These are phyloP conservation scores for Lepas anatifera DNA, from an alignment of 2,888 invertebrate species.

Conservation along the genomic window DNA sequence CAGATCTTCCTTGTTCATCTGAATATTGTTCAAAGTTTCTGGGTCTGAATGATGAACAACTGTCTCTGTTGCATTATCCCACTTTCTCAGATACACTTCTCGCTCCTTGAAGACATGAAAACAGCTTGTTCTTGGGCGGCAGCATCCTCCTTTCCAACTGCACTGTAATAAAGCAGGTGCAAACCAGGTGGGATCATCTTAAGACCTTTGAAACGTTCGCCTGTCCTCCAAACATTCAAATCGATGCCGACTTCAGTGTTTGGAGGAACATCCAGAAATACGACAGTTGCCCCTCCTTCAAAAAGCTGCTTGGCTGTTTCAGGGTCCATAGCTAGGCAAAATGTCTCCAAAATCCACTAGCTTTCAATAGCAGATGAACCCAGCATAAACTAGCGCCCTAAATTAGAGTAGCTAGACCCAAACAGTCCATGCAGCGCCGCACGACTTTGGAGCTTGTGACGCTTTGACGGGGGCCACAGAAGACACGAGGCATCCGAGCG, in stretches of 20 bases:
- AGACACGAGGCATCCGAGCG: too few species aligned
- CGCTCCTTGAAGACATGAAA: constrained; percentile 67
- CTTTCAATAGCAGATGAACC: too few species aligned
- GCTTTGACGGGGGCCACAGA: too few species aligned
- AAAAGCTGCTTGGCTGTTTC: constrained; percentile 61
- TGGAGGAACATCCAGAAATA: constrained; percentile 72
- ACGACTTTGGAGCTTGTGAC: too few species aligned
- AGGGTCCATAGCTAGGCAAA: constrained; percentile 63
- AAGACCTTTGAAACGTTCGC: constrained; percentile 81
- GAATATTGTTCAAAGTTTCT: constrained; percentile 47
- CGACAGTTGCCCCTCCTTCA: constrained; percentile 64
- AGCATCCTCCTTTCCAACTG: constrained; percentile 43
- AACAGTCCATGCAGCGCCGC: too few species aligned
- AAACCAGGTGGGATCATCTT: constrained; percentile 98
- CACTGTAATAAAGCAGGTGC: constrained; percentile 78
- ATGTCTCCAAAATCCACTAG: too few species aligned
- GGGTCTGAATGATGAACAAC: constrained; percentile 21
- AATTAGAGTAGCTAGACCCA: too few species aligned
- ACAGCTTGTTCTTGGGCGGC: constrained; percentile 67
- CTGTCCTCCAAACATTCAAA: constrained; percentile 76
- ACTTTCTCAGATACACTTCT: constrained; percentile 76
- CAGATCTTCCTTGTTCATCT: constrained; percentile 53
- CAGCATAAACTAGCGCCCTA: too few species aligned
- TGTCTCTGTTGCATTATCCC: constrained; percentile 61
- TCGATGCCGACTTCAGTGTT: constrained; percentile 97